These are phyloP conservation scores for Temnothorax longispinosus DNA, from an alignment of 1,140 invertebrate species.

Conservation along the genomic window DNA sequence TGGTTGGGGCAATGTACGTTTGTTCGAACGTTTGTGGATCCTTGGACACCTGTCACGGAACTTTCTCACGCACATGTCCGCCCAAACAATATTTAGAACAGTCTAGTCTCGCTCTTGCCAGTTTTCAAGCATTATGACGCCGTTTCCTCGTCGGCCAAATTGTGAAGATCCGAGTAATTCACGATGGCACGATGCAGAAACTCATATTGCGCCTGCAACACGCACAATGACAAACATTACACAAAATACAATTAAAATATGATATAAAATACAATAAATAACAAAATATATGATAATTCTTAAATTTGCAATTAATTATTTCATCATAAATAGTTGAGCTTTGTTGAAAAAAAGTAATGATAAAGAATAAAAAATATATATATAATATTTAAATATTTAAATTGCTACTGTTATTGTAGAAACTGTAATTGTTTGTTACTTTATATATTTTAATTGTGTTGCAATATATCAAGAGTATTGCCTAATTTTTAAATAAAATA, in stretches of 20 bases:
- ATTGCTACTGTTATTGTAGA: too few relatives aligned
- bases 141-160: constrained; percentile 87
- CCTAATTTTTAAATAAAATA: background rate
- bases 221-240: background rate
- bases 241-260: background rate
- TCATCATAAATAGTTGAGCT: background rate
- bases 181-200: constrained; percentile 95
- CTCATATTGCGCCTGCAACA: constrained; percentile 94
- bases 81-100: constrained; percentile 46
- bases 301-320: background rate
- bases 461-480: background rate
- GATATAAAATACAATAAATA: background rate
- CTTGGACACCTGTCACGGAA: constrained; percentile 55
- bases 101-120: constrained; percentile 27
- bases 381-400: background rate
- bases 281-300: background rate
- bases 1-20: constrained; percentile 69
- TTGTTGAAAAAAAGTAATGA: background rate
- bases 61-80: constrained; percentile 53
- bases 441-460: too few relatives aligned
- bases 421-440: too few relatives aligned
- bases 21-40: constrained; percentile 59
- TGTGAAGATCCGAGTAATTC: constrained; percentile 95
- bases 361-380: background rate
- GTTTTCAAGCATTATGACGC: constrained; percentile 79